phyloP scores from a whole-genome alignment of 2,113 vertebrate species.

The Epinephelus cyanopodus region DNA sequence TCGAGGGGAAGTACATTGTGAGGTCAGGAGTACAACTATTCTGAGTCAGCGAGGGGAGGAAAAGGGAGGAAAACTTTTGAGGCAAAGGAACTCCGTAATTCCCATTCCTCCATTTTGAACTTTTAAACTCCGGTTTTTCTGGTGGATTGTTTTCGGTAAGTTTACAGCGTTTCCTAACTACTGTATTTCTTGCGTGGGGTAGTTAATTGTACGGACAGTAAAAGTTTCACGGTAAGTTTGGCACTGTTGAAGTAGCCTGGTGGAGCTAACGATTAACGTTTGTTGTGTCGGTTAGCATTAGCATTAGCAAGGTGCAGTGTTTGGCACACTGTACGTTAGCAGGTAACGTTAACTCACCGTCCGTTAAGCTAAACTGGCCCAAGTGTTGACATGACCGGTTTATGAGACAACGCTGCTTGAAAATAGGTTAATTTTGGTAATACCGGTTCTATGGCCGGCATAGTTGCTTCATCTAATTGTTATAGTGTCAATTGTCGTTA shows the following conservation, averaged over 20 bases:
- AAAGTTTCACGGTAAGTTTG: background rate
- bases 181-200: accelerated
- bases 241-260: background rate
- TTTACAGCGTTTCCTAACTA: background rate
- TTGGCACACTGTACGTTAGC: conserved; percentile 24
- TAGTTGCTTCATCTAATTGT: background rate
- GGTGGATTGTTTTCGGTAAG: conserved; percentile 66
- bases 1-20: background rate
- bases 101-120: conserved; percentile 87
- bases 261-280: background rate
- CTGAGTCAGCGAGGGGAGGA: conserved; percentile 29
- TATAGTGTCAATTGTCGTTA: accelerated
- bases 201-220: background rate
- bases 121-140: conserved; percentile 71
- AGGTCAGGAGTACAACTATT: background rate
- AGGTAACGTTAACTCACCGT: conserved; percentile 38
- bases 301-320: conserved; percentile 56
- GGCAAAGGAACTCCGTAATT: conserved; percentile 69
- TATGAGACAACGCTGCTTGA: background rate
- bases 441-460: accelerated
- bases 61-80: conserved; percentile 74
- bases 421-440: background rate
- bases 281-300: conserved; percentile 72
- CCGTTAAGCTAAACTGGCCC: background rate
- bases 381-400: background rate